Percentiles rank a stretch among this genome's conserved stretches.
These are phyloP conservation scores for Caenorhabditis sinica DNA, from an alignment of 2,888 invertebrate genomes.

Conservation along the genomic window DNA sequence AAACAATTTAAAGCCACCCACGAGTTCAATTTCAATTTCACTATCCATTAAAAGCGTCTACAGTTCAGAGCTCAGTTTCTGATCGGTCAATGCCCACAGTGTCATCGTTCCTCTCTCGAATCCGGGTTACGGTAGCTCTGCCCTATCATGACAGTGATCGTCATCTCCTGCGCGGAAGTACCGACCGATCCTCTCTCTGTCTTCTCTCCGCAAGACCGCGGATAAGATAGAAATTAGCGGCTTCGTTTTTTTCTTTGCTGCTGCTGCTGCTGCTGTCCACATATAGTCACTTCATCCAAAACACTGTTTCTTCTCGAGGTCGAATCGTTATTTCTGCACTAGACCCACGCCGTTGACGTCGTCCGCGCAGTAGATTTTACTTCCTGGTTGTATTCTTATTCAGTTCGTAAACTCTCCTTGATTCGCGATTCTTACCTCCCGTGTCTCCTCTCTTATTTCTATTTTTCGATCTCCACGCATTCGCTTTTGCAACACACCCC, in stretches of 20 bases:
- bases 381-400: slow-evolving; percentile 55
- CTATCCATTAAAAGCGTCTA: background rate
- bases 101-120: background rate
- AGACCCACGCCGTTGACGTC: background rate
- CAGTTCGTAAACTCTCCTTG: slow-evolving; percentile 32
- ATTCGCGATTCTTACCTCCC: slow-evolving; percentile 1
- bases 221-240: slow-evolving; percentile 62
- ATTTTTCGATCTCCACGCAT: slow-evolving; percentile 22
- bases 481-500: background rate
- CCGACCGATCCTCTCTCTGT: slow-evolving; percentile 16
- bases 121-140: slow-evolving; percentile 20
- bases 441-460: background rate
- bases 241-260: slow-evolving; percentile 30
- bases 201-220: slow-evolving; percentile 37
- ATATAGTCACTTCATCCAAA: slow-evolving; percentile 38
- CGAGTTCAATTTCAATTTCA: background rate
- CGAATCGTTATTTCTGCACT: slow-evolving; percentile 63
- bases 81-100: slow-evolving; percentile 30
- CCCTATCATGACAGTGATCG: slow-evolving; percentile 37
- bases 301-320: slow-evolving; percentile 62
- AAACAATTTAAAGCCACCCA: background rate
- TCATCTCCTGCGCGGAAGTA: slow-evolving; percentile 19
- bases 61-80: slow-evolving; percentile 25
- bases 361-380: slow-evolving; percentile 31
- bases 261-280: slow-evolving; percentile 29